A percentile compares a stretch with the other conserved stretches of the same genome.
These are phyloP conservation scores for Drosophila yakuba DNA, from an alignment of 1,140 invertebrate genomes.

Conservation along the genomic window DNA sequence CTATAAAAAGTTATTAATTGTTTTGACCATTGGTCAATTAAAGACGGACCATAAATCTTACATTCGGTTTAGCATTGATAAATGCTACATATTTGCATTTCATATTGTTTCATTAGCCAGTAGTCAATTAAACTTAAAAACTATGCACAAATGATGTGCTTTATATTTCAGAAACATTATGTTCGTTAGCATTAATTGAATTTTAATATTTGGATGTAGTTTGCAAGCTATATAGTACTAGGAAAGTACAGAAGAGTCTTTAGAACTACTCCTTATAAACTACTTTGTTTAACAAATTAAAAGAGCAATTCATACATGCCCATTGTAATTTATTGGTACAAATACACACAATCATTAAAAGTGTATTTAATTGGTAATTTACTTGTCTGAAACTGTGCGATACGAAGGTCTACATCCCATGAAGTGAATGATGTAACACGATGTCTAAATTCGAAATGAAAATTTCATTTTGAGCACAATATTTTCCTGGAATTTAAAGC, in stretches of 20 bases:
- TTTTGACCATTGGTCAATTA: slow-evolving; percentile 36
- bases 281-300: background rate
- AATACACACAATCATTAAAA: background rate
- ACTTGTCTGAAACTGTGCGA: slow-evolving; percentile 2
- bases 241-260: no score
- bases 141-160: no score
- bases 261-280: no score
- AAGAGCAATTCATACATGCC: background rate
- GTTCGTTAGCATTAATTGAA: no score
- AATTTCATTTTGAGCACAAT: background rate
- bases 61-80: background rate
- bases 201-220: no score
- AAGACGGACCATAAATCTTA: background rate
- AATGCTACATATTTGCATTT: background rate
- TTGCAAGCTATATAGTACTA: no score
- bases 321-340: background rate
- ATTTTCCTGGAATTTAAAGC: background rate
- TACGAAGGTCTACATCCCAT: background rate
- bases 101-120: background rate
- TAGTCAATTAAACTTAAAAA: background rate
- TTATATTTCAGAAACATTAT: no score
- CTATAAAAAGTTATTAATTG: slow-evolving; percentile 34
- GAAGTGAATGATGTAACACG: background rate
- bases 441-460: slow-evolving; percentile 1
- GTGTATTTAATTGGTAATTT: slow-evolving; percentile 17